These are phyloP conservation scores for Volucella bombylans DNA, from an alignment of 2,888 invertebrate species.

Conservation along the genomic window DNA sequence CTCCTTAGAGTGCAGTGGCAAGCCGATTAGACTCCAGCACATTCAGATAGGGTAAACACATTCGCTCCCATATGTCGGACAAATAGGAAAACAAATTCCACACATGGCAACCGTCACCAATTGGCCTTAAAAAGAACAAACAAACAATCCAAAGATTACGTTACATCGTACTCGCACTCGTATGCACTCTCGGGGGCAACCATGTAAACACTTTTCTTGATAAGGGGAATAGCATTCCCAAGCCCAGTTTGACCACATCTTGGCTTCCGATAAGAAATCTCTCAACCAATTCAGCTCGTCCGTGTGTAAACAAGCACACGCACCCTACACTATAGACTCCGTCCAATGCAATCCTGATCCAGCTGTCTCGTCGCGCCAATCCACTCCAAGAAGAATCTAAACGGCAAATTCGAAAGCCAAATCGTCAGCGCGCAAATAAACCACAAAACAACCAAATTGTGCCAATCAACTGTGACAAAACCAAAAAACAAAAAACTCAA, in stretches of 20 bases:
- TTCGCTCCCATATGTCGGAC: conserved; percentile 22
- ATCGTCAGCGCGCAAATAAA: conserved; percentile 31
- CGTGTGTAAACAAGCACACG: conserved; percentile 35
- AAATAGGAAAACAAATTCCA: conserved; percentile 49
- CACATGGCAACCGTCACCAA: conserved; percentile 23
- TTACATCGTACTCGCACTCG: not conserved
- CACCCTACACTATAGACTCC: conserved; percentile 4
- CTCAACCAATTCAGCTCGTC: not conserved
- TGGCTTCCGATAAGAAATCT: conserved; percentile 50
- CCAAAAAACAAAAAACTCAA: not conserved
- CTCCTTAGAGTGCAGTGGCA: not conserved
- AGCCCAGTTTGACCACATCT: conserved; percentile 17
- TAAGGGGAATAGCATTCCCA: conserved; percentile 26
- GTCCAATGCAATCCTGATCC: conserved; percentile 9
- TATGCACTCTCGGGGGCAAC: not conserved
- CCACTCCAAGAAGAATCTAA: conserved; percentile 22
- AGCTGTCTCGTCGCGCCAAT: not conserved
- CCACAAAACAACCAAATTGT: conserved; percentile 39
- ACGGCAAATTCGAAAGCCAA: conserved; percentile 22
- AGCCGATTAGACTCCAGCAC: conserved; percentile 25
- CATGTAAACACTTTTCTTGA: conserved; percentile 30
- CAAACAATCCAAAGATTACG: conserved; percentile 25
- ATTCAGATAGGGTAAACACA: conserved; percentile 17
- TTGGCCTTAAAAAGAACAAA: conserved; percentile 49
- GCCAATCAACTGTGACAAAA: conserved; percentile 33